Evolutionary conservation across 2,888 invertebrate species (phyloP), one percentile per base, ranked within the genome.

Genomic region (Parascotia fuliginaria): DNA sequence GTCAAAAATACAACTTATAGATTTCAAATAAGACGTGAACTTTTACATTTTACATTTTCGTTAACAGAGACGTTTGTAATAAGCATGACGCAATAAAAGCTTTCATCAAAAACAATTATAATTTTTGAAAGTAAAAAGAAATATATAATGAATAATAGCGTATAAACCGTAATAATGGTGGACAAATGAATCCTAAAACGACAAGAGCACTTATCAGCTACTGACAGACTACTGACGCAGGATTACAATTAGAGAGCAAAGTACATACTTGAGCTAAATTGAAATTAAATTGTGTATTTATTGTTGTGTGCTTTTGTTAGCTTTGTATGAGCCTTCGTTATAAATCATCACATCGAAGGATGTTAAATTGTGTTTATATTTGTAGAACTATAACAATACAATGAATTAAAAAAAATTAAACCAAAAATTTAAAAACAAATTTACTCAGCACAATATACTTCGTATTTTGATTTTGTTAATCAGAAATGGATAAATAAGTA

Each of bases 131-230:
- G 12, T 32, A 34, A 40, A 36, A 48, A 42, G 37, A 40, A 41
- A 36, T 56, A 45, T 44, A 62, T 62, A 36, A 58, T 33, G 59
- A 48, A 47, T 42, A 44, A 32, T 9, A 24, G 19, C 19, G 19
- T 15, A 56, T 42, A 55, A 42, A 5, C 19, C 19, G 7, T 24
- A 9, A 29, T 16, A 42, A 32, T 33, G 6, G 33, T 38, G 19
- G 9, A 22, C 32, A 45, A 48, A 63, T 46, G 45, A 58, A 46
- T 43, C 31, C 37, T 46, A 41, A 52, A 40, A 41, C 34, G 28
- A 34, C 9, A 31, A 40, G 33, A 43, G 33, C 24, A 29, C 29
- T 43, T 49, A 49, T 33, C 39, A 34, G 16, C 22, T 14, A 38
- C 19, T 33, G 42, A 33, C 38, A 38, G 14, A 32, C 22, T 14